Percentiles rank a stretch among this genome's conserved stretches.
Evolutionary conservation across 2,113 vertebrate species (phyloP).

Genomic region (Phaetusa simplex): DNA sequence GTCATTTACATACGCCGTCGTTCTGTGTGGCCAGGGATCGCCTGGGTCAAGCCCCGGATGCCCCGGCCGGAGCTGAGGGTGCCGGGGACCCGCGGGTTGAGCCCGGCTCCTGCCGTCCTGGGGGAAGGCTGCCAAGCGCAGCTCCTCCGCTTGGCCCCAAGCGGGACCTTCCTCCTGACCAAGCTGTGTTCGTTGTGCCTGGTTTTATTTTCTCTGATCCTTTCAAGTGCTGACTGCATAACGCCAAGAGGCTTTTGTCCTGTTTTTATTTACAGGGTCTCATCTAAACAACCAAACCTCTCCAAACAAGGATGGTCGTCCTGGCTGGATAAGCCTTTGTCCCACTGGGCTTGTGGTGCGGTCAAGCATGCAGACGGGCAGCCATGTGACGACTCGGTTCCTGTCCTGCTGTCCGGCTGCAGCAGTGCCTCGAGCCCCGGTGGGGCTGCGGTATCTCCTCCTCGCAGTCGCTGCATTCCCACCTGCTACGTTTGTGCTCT

Average conservation of each 20-base stretch:
- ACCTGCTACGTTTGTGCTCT: not conserved
- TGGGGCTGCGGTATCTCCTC: not conserved
- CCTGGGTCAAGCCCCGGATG: accelerated
- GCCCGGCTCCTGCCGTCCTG: accelerated
- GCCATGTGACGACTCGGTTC: not conserved
- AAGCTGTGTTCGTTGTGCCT: no score
- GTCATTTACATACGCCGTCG: accelerated
- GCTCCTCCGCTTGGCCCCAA: not conserved
- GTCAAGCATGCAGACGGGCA: accelerated
- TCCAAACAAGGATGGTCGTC: accelerated
- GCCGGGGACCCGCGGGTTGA: accelerated
- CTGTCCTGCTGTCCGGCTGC: not conserved
- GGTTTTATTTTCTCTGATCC: no score
- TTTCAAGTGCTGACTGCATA: no score
- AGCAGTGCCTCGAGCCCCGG: accelerated
- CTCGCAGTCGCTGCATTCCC: not conserved
- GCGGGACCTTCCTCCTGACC: not conserved
- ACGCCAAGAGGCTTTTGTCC: not conserved
- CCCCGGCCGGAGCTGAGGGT: not conserved
- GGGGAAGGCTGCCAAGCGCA: not conserved
- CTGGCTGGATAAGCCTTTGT: not conserved
- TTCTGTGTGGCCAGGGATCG: accelerated
- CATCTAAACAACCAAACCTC: not conserved
- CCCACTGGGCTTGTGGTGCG: not conserved
- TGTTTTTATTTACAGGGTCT: not conserved